phyloP scores from a whole-genome alignment of 2,113 vertebrate genomes.

The Excalfactoria chinensis region DNA sequence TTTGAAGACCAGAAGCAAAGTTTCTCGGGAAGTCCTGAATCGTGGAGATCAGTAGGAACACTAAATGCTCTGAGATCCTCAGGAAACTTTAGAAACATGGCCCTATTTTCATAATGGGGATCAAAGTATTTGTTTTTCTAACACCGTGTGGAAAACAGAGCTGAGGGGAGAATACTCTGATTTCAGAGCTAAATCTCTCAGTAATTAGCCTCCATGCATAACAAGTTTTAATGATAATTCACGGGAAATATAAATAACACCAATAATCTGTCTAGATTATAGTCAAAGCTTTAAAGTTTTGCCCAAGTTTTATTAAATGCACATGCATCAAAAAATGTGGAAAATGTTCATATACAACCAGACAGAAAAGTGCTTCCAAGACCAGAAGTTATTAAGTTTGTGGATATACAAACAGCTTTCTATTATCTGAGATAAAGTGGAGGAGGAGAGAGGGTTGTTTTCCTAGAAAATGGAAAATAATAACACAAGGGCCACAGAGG shows the following conservation, averaged over 20 bases:
- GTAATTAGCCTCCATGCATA: background rate
- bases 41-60: background rate
- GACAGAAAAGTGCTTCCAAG: background rate
- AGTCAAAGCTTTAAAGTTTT: conserved; percentile 14
- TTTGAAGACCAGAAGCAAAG: background rate
- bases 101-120: background rate
- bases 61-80: background rate
- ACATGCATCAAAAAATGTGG: background rate
- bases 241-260: background rate
- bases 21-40: background rate
- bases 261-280: background rate
- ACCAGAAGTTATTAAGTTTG: background rate
- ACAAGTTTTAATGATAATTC: background rate
- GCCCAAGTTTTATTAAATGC: background rate
- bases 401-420: background rate
- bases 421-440: background rate
- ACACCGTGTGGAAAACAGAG: background rate
- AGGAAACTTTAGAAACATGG: background rate
- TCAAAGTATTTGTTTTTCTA: conserved; percentile 2
- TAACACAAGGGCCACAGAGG: background rate
- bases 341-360: background rate
- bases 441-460: background rate
- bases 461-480: background rate
- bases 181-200: background rate
- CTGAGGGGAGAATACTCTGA: background rate